Evolutionary conservation across 1,140 invertebrate genomes (phyloP).

Genomic region (Drosophila eugracilis): DNA sequence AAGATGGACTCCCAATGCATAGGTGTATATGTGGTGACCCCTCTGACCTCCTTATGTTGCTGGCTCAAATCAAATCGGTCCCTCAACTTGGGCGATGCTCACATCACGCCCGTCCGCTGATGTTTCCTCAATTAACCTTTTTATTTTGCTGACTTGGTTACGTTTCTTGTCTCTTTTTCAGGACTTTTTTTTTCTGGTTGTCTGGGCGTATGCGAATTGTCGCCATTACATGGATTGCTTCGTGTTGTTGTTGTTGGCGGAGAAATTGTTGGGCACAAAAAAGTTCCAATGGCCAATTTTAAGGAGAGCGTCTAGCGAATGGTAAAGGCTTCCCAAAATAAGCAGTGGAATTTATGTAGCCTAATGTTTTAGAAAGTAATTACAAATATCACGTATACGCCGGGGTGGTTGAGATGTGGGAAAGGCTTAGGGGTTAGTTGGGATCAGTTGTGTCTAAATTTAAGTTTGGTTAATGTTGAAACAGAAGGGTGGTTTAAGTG

Average conservation of each 20-base stretch:
- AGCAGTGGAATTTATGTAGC: conserved; percentile 36
- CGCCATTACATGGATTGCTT: conserved; percentile 54
- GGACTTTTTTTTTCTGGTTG: conserved; percentile 17
- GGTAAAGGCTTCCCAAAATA: conserved; percentile 12
- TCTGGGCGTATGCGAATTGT: conserved; percentile 75
- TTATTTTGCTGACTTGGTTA: conserved; percentile 59
- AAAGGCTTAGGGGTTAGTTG: neutral
- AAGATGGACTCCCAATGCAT: conserved; percentile 23
- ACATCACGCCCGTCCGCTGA: conserved; percentile 72
- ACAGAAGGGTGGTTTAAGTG: no score
- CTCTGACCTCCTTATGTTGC: conserved; percentile 65
- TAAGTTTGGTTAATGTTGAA: neutral
- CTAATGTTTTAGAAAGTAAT: conserved; percentile 37
- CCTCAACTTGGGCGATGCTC: conserved; percentile 76
- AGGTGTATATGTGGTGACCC: conserved; percentile 33
- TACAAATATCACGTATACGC: conserved; percentile 41
- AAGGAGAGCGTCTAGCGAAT: conserved; percentile 18
- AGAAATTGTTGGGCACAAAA: conserved; percentile 25
- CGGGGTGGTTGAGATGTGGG: conserved; percentile 2
- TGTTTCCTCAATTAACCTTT: conserved; percentile 82
- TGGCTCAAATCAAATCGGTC: conserved; percentile 75
- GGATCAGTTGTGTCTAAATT: neutral
- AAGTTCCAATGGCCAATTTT: conserved; percentile 42
- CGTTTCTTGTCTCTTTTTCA: conserved; percentile 31
- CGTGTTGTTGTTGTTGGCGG: conserved; percentile 27